Base-by-base conservation (phyloP, 2,888 invertebrate species). In the Cloeon dipterum region DNA sequence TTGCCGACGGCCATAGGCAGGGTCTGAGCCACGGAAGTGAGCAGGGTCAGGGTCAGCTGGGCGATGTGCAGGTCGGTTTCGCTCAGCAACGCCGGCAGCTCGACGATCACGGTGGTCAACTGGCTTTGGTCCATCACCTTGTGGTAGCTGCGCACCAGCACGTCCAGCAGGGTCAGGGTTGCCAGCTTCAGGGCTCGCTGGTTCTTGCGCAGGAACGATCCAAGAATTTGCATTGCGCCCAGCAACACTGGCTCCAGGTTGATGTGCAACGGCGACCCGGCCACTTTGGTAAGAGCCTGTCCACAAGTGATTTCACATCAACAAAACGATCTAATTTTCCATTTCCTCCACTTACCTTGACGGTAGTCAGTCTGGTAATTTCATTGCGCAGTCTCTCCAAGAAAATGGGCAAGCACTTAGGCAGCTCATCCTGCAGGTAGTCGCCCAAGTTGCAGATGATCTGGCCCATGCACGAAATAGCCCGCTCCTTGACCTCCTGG, bases 401-500 rank as follows among this genome's bases (percentile, higher is more conserved):
- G 54, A 98, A 88, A 51, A 98, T 79, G 5, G 94, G 93, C 43
- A 98, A 63, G 54, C 93, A 94, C 4, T 72, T 68, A 2, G 68
- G 69, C 38, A 94, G 62, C 54, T 93, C 86, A 36, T 61, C 54
- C 57, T 67, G 53, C 36, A 93, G 57, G 46, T 73, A 70, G 56
- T 93, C 89, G 1, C 91, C 93, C 46, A 94, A 72, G 55, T 86
- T 85, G 41, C 85, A 79, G 35, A 96, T 70, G 35, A 94, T 76
- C 56, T 93, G 88, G 11, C 93, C 91, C 77, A 89, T 86, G 49
- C 94, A 89, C 2, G 89, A 81, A 43, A 98, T 96, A 8, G 98
- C 93, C 18, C 91, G 70, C 53, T 98, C 98, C 57, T 98, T 96
- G 0, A 98, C 96, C 60, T 98, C 98, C 55, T 98, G 96, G 61